Evolutionary conservation across 2,888 invertebrate species (phyloP).

Genomic region (Agrochola lychnidis): DNA sequence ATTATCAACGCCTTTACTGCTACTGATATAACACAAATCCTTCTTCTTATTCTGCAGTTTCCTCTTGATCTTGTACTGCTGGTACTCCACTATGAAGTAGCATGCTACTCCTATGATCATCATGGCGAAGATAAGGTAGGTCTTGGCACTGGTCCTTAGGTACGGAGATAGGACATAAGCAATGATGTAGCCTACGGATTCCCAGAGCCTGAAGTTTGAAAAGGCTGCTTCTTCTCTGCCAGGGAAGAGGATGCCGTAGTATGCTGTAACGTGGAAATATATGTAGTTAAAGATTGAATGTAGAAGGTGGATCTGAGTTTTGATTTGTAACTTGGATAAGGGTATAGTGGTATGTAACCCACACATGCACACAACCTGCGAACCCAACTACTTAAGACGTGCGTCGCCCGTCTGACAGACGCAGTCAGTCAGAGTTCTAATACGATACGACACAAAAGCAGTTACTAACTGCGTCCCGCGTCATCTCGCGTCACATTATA

Average conservation of each 20-base stretch:
- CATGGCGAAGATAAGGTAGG: conserved; percentile 87
- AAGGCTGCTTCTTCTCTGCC: conserved; percentile 92
- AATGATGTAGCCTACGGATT: conserved; percentile 92
- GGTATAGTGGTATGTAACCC: no score
- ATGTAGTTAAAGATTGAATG: background rate
- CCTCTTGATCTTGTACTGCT: conserved; percentile 72
- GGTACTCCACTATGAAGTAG: conserved; percentile 87
- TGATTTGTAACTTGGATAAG: background rate
- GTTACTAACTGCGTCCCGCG: no score
- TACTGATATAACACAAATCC: conserved; percentile 64
- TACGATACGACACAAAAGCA: no score
- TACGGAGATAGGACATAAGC: conserved; percentile 91
- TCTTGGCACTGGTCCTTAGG: conserved; percentile 88
- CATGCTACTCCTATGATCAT: conserved; percentile 88
- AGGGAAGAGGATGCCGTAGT: conserved; percentile 92
- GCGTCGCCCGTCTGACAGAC: no score
- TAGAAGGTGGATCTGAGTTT: background rate
- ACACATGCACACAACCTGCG: no score
- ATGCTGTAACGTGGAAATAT: conserved; percentile 79
- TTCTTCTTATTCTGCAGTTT: conserved; percentile 68
- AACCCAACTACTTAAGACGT: no score
- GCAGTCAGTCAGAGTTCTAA: no score
- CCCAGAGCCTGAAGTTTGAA: conserved; percentile 93
- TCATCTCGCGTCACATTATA: no score
- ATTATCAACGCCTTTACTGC: conserved; percentile 80